Percentiles rank a stretch among this genome's conserved stretches.
Conservation (phyloP, 2,888 invertebrate genomes). For the Dryobotodes eremita region DNA sequence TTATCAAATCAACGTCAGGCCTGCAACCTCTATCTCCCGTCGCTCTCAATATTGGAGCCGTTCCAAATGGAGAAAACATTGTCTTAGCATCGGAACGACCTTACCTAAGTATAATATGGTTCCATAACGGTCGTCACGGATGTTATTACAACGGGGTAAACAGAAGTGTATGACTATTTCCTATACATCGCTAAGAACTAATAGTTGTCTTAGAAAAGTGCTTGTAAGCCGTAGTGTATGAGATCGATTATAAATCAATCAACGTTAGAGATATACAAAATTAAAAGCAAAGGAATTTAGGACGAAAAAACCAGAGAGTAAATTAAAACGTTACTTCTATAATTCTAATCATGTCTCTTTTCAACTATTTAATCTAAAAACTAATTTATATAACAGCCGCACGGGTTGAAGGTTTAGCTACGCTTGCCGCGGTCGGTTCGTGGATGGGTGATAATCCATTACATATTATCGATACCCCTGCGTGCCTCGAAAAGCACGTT, state of each 20-base stretch:
- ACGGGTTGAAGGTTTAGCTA: too few species aligned
- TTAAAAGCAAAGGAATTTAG: not conserved
- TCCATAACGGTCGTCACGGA: conserved; percentile 45
- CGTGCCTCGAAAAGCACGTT: too few species aligned
- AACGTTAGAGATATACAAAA: not conserved
- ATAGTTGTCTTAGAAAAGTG: not conserved
- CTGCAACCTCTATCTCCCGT: conserved; percentile 53
- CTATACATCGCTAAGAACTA: not conserved
- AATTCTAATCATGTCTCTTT: not conserved
- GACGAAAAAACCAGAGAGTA: not conserved
- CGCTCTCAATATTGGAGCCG: conserved; percentile 56
- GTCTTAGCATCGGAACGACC: conserved; percentile 65
- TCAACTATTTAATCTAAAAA: not conserved
- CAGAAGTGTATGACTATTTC: conserved; percentile 24
- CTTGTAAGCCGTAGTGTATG: not conserved
- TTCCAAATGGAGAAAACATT: conserved; percentile 67
- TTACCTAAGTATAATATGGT: conserved; percentile 62
- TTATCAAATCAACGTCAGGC: conserved; percentile 17
- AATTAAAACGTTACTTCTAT: not conserved
- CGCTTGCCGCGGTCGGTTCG: too few species aligned
- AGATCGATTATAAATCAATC: not conserved
- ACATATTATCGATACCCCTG: too few species aligned
- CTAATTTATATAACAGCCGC: too few species aligned
- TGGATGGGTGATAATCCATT: too few species aligned
- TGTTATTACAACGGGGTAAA: conserved; percentile 37